Conservation (phyloP, 35 echinoderm and acorn worm genomes). For the Lytechinus pictus region DNA sequence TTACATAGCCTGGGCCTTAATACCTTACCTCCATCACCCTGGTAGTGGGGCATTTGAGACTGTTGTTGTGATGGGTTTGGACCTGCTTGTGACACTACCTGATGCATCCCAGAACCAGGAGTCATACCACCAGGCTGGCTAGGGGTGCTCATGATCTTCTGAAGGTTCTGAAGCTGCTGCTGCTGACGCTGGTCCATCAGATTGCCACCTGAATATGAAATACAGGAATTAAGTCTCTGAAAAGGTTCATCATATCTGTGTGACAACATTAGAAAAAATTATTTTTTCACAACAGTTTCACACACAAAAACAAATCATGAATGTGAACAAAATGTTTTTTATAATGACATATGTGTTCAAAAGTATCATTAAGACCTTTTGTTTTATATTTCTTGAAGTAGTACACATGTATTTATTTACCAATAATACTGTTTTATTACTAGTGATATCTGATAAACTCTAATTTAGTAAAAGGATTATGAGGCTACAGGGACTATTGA, state of each 20-base stretch:
- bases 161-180: slow-evolving; percentile 33
- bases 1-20: not conserved
- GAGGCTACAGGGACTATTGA: no score
- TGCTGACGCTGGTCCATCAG: slow-evolving; percentile 54
- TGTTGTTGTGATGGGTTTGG: slow-evolving; percentile 11
- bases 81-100: not conserved
- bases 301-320: no score
- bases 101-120: not conserved
- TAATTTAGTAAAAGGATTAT: no score
- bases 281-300: no score
- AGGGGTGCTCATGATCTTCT: slow-evolving; percentile 35
- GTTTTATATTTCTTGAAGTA: no score
- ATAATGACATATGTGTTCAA: no score
- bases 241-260: not conserved
- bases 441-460: no score
- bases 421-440: no score
- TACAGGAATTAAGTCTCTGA: not conserved
- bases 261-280: no score
- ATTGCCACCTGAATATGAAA: not conserved
- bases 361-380: no score
- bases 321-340: no score
- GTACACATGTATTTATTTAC: no score
- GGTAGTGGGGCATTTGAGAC: slow-evolving; percentile 45
- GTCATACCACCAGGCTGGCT: not conserved
- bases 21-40: not conserved